phyloP scores from a whole-genome alignment of 2,888 invertebrate genomes.

The Helicoverpa assulta region DNA sequence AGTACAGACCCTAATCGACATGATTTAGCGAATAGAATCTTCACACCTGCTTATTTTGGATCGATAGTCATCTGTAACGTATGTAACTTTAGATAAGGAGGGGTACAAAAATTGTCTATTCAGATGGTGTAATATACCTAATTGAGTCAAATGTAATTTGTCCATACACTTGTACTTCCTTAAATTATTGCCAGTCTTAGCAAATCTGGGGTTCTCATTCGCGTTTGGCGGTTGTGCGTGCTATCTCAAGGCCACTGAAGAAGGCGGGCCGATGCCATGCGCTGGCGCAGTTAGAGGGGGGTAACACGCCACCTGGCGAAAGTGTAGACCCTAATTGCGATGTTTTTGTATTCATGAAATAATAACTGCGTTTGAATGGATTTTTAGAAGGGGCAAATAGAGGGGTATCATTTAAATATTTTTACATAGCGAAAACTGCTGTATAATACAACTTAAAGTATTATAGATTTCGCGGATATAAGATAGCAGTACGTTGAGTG shows the following conservation, averaged over 20 bases:
- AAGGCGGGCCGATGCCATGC: conserved; percentile 52
- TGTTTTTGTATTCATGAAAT: conserved; percentile 26
- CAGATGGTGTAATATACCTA: neutral
- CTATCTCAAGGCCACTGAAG: conserved; percentile 38
- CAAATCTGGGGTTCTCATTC: neutral
- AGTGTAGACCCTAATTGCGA: conserved; percentile 52
- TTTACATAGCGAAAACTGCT: neutral
- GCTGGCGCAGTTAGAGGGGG: conserved; percentile 50
- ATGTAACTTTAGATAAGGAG: neutral
- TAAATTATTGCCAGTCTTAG: neutral
- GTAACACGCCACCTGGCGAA: conserved; percentile 60
- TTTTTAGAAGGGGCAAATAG: conserved; percentile 8
- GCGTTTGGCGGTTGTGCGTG: conserved; percentile 21
- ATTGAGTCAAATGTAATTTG: neutral
- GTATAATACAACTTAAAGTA: neutral
- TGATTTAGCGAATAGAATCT: conserved; percentile 33
- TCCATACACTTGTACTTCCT: neutral
- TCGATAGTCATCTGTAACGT: neutral
- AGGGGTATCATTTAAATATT: neutral
- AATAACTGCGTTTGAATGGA: conserved; percentile 30
- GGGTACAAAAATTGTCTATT: neutral
- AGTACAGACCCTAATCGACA: conserved; percentile 59
- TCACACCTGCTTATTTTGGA: conserved; percentile 42
- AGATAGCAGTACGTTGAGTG: neutral
- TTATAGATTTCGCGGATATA: neutral